Evolutionary conservation across 2,113 vertebrate species (phyloP).

Genomic region (Desmodus rotundus): DNA sequence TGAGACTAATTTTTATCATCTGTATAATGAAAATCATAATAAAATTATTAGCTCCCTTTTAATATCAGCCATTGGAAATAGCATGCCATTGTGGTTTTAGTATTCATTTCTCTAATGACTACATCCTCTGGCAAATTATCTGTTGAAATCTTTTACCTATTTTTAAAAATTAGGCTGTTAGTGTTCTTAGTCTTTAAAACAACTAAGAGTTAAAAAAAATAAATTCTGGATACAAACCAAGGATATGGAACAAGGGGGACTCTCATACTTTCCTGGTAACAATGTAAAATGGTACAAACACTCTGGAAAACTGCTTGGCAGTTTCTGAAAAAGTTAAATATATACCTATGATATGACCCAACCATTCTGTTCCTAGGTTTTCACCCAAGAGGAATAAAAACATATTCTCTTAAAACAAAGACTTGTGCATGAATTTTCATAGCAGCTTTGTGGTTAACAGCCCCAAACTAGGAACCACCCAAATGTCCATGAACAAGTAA

Average conservation of each 20-base stretch:
- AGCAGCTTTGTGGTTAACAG: not conserved
- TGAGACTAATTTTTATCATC: not conserved
- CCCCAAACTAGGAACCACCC: not conserved
- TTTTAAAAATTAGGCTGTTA: not conserved
- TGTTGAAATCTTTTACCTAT: not conserved
- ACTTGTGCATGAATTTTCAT: not conserved
- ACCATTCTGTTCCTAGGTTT: not conserved
- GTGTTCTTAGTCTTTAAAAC: not conserved
- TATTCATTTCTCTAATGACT: not conserved
- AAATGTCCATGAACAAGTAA: not conserved
- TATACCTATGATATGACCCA: not conserved
- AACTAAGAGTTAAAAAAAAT: not conserved
- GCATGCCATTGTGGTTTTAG: not conserved
- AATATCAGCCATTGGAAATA: not conserved
- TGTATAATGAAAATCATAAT: not conserved
- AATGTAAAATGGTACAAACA: not conserved
- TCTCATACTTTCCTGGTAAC: not conserved
- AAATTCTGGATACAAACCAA: not conserved
- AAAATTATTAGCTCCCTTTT: not conserved
- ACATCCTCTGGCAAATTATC: not conserved
- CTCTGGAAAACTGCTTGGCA: not conserved
- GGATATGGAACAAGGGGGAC: not conserved
- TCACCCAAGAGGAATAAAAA: not conserved
- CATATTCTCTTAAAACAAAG: not conserved
- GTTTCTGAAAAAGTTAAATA: slow-evolving; percentile 3